Evolutionary conservation across 64 coral and sea anemone genomes (phyloP).

Genomic region (Montipora cactus): DNA sequence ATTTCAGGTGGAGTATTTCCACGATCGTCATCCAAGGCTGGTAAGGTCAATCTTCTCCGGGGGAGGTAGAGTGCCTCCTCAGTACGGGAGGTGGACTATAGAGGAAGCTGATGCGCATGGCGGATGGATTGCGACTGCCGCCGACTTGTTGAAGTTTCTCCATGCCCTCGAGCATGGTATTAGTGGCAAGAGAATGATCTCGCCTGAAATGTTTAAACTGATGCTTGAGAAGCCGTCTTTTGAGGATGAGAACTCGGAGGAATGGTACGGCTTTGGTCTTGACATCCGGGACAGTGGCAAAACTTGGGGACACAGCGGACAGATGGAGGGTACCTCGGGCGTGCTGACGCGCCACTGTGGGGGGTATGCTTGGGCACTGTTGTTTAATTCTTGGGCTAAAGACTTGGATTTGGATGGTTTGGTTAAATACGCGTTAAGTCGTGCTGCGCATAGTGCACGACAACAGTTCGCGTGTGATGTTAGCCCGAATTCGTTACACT

Average conservation of each 20-base stretch:
- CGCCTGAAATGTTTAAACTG: neutral
- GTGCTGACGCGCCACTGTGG: constrained; percentile 25
- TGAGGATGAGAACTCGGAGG: neutral
- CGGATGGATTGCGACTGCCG: constrained; percentile 13
- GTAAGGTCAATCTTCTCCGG: constrained; percentile 26
- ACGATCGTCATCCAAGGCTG: constrained; percentile 33
- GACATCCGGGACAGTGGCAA: constrained; percentile 31
- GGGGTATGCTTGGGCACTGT: constrained; percentile 41
- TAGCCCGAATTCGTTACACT: neutral
- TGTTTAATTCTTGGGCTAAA: constrained; percentile 62
- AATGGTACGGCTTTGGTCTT: constrained; percentile 57
- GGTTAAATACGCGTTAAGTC: constrained; percentile 26
- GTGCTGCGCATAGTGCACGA: neutral
- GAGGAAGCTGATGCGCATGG: constrained; percentile 50
- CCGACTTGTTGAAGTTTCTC: neutral
- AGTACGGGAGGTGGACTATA: constrained; percentile 53
- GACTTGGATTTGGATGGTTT: constrained; percentile 28
- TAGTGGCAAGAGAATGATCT: constrained; percentile 14
- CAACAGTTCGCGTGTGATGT: neutral
- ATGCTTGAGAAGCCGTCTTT: constrained; percentile 42
- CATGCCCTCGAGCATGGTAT: constrained; percentile 11
- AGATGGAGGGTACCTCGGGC: constrained; percentile 49
- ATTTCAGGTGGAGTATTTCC: constrained; percentile 47
- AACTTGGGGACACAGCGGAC: constrained; percentile 38
- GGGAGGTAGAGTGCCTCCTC: constrained; percentile 28